A percentile compares a stretch with the other conserved stretches of the same genome.
Conservation (phyloP, 2,888 invertebrate species). For the Carpatolechia fugitivella region DNA sequence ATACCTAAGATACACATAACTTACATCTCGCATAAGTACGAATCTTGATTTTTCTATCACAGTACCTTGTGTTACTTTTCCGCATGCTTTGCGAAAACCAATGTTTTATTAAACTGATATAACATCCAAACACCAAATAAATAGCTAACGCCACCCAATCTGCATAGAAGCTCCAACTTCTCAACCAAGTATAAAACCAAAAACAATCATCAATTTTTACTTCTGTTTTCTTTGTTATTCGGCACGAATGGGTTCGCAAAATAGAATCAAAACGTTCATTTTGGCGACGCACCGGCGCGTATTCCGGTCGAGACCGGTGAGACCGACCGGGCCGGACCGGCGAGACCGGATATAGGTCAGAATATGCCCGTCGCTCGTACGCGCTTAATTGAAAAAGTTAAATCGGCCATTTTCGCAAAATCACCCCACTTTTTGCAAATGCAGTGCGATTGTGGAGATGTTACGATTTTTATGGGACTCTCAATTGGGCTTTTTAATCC, state of each 20-base stretch:
- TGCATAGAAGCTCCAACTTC: neutral
- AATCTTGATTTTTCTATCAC: no score
- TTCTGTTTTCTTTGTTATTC: constrained; percentile 34
- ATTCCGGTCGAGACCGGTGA: neutral
- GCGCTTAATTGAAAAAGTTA: constrained; percentile 72
- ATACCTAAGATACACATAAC: no score
- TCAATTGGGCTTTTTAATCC: neutral
- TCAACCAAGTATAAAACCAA: neutral
- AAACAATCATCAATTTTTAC: constrained; percentile 5
- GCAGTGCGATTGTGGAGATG: constrained; percentile 27
- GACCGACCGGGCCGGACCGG: no score
- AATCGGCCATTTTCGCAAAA: constrained; percentile 63
- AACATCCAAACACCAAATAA: no score
- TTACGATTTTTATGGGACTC: constrained; percentile 19
- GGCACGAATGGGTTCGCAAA: constrained; percentile 39
- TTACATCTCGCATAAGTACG: no score
- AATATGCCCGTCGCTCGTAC: constrained; percentile 46
- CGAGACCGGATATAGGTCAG: constrained; percentile 48
- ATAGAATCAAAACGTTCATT: constrained; percentile 55
- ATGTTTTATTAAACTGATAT: no score
- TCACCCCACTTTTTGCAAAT: constrained; percentile 40
- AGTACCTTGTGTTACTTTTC: no score
- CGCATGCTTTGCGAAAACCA: no score
- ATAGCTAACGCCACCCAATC: no score
- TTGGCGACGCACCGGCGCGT: constrained; percentile 45